A percentile compares a stretch with the other conserved stretches of the same genome.
These are phyloP conservation scores for Agriopis aurantiaria DNA, from an alignment of 2,888 invertebrate genomes.

Conservation along the genomic window DNA sequence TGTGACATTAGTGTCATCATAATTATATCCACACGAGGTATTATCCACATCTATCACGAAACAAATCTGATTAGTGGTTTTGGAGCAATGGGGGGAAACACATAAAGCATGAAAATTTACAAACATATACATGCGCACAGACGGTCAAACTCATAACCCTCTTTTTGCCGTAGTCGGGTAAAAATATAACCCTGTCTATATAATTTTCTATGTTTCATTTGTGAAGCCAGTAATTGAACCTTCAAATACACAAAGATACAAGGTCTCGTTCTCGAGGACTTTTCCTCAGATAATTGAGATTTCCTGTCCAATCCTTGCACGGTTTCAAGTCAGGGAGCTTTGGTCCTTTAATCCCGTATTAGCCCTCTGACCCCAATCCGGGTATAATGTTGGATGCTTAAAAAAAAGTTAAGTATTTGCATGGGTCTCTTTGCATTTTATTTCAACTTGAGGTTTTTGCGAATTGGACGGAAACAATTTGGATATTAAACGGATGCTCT, in stretches of 20 bases:
- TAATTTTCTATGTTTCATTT: not conserved
- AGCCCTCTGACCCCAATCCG: slow-evolving; percentile 28
- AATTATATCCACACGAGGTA: too few species aligned
- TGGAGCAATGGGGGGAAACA: too few species aligned
- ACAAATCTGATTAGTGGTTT: too few species aligned
- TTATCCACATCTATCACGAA: too few species aligned
- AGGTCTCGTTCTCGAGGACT: not conserved
- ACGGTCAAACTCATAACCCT: too few species aligned
- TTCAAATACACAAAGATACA: slow-evolving; percentile 1
- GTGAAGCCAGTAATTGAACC: not conserved
- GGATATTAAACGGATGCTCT: not conserved
- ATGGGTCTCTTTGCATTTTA: slow-evolving; percentile 5
- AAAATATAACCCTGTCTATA: too few species aligned
- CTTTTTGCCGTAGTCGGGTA: too few species aligned
- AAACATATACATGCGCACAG: too few species aligned
- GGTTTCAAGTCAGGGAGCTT: slow-evolving; percentile 1
- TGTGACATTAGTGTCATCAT: too few species aligned
- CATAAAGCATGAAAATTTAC: too few species aligned
- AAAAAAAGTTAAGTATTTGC: slow-evolving; percentile 13
- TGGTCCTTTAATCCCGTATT: slow-evolving; percentile 22
- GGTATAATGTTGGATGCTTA: slow-evolving; percentile 14
- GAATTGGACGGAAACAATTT: not conserved
- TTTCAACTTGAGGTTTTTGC: not conserved
- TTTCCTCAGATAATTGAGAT: slow-evolving; percentile 9
- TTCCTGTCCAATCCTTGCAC: slow-evolving; percentile 16